phyloP scores from a whole-genome alignment of 1,140 invertebrate genomes.

The Drosophila serrata region DNA sequence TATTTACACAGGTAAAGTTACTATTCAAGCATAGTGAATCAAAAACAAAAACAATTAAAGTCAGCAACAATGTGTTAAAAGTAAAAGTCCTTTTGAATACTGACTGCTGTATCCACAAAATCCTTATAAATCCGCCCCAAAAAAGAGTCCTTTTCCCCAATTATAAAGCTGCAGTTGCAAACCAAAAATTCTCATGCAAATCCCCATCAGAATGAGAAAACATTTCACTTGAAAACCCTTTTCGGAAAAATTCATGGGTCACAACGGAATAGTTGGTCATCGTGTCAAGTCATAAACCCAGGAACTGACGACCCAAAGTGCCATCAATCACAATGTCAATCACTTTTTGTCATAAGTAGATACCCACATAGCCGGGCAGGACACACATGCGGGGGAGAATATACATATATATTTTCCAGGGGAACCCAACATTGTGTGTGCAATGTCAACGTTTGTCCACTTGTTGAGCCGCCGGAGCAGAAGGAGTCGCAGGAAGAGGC shows the following conservation, averaged over 20 bases:
- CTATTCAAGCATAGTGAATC: background rate
- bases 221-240: slow-evolving; percentile 36
- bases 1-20: too few relatives aligned
- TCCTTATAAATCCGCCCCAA: background rate
- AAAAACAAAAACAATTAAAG: background rate
- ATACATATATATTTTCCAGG: slow-evolving; percentile 54
- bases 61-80: too few relatives aligned
- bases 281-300: slow-evolving; percentile 71
- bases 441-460: slow-evolving; percentile 80
- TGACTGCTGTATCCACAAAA: background rate
- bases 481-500: slow-evolving; percentile 15
- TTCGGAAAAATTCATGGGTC: slow-evolving; percentile 25
- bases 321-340: slow-evolving; percentile 82
- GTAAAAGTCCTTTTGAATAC: background rate
- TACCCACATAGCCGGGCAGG: slow-evolving; percentile 34
- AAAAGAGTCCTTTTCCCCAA: background rate
- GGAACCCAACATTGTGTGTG: slow-evolving; percentile 66
- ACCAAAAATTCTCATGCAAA: slow-evolving; percentile 31
- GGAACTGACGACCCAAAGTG: slow-evolving; percentile 55
- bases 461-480: slow-evolving; percentile 65
- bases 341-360: slow-evolving; percentile 77
- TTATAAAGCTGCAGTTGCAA: slow-evolving; percentile 10
- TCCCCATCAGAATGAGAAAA: background rate
- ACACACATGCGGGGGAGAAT: slow-evolving; percentile 13
- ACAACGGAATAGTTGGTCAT: slow-evolving; percentile 49